These are phyloP conservation scores for Dryoscopus gambensis DNA, from an alignment of 2,113 vertebrate genomes.

Conservation along the genomic window DNA sequence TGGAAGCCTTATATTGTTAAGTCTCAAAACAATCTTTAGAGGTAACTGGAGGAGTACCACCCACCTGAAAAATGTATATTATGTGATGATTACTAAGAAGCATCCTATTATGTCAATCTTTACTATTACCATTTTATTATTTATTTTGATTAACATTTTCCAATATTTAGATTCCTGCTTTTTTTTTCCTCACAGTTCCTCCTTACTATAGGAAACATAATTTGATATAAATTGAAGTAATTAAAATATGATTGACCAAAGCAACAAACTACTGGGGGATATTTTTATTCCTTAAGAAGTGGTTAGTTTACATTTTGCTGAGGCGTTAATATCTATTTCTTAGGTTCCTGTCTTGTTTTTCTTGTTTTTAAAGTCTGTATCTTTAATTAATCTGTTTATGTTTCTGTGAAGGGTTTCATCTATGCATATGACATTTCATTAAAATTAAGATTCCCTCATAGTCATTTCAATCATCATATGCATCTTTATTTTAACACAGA, in stretches of 20 bases:
- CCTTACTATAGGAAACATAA: background rate
- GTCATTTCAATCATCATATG: background rate
- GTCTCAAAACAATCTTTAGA: background rate
- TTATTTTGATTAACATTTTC: background rate
- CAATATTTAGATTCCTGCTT: background rate
- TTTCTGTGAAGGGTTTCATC: background rate
- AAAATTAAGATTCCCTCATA: background rate
- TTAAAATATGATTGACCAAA: background rate
- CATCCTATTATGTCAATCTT: background rate
- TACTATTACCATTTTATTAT: background rate
- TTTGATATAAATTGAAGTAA: background rate
- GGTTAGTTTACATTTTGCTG: background rate
- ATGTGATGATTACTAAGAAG: background rate
- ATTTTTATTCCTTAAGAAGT: background rate
- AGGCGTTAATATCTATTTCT: background rate
- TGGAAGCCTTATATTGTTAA: background rate
- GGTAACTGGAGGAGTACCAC: background rate
- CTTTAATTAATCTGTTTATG: background rate
- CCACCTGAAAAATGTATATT: accelerated
- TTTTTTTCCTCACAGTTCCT: background rate
- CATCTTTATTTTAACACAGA: background rate
- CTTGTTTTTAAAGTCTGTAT: background rate
- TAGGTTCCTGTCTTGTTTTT: background rate
- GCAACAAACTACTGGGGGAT: background rate
- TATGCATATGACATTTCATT: background rate